Conservation (phyloP, 2,113 vertebrate genomes). For the Pseudois nayaur region DNA sequence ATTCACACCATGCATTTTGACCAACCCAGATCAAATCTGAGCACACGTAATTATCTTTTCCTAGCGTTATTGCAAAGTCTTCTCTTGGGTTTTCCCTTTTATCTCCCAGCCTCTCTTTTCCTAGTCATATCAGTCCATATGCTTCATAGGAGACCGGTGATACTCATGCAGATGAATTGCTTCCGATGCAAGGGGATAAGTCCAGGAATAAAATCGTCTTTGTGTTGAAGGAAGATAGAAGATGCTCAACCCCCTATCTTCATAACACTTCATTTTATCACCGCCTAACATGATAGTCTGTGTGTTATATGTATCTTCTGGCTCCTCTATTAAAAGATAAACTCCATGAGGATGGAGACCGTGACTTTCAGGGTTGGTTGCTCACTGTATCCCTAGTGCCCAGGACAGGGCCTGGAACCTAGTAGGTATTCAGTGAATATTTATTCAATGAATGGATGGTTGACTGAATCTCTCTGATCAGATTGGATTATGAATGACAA, state of each 20-base stretch:
- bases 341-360: neutral
- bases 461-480: neutral
- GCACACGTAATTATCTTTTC: neutral
- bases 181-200: neutral
- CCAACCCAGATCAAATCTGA: slow-evolving; percentile 45
- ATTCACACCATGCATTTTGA: slow-evolving; percentile 28
- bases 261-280: neutral
- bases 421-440: neutral
- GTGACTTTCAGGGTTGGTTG: neutral
- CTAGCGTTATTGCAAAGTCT: neutral
- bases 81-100: neutral
- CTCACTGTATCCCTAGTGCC: neutral
- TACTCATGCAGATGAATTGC: neutral
- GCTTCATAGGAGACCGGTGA: neutral
- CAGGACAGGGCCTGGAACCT: neutral
- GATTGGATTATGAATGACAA: neutral
- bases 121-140: neutral
- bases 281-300: neutral
- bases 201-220: neutral
- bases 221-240: neutral
- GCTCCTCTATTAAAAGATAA: neutral
- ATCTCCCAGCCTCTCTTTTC: slow-evolving; percentile 28
- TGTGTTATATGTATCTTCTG: neutral
- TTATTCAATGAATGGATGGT: too few relatives aligned
- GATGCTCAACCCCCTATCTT: neutral